phyloP scores from a whole-genome alignment of 1,140 invertebrate genomes.

The Cheumatopsyche charites region DNA sequence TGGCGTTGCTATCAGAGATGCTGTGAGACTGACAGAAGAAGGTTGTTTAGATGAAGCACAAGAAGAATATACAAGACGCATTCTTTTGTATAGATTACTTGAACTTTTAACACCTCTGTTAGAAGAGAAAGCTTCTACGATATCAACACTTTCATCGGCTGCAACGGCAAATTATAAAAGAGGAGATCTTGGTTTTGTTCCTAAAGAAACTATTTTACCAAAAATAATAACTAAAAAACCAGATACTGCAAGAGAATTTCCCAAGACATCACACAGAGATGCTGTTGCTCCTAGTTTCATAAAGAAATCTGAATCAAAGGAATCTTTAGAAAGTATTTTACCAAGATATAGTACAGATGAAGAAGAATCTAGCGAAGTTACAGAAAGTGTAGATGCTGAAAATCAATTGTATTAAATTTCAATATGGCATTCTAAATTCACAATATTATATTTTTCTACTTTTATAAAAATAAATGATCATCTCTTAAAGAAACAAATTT shows the following conservation, averaged over 20 bases:
- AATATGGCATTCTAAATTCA: neutral
- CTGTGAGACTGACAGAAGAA: slow-evolving; percentile 62
- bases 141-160: slow-evolving; percentile 54
- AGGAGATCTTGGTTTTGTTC: slow-evolving; percentile 64
- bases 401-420: no score
- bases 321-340: no score
- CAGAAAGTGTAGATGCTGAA: neutral
- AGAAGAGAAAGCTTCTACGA: slow-evolving; percentile 49
- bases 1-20: slow-evolving; percentile 63
- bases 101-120: slow-evolving; percentile 54
- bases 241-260: neutral
- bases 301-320: no score
- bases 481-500: no score
- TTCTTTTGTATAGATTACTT: slow-evolving; percentile 62
- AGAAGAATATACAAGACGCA: slow-evolving; percentile 61
- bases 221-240: slow-evolving; percentile 10
- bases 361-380: neutral
- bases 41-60: slow-evolving; percentile 50
- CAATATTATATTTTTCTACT: neutral
- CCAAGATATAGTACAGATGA: neutral
- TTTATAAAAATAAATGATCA: neutral
- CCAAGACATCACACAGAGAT: neutral
- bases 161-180: slow-evolving; percentile 59
- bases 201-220: slow-evolving; percentile 44
- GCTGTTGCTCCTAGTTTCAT: neutral